A percentile compares a stretch with the other conserved stretches of the same genome.
phyloP scores from a whole-genome alignment of 2,888 invertebrate species.

The Lasius fuliginosus region DNA sequence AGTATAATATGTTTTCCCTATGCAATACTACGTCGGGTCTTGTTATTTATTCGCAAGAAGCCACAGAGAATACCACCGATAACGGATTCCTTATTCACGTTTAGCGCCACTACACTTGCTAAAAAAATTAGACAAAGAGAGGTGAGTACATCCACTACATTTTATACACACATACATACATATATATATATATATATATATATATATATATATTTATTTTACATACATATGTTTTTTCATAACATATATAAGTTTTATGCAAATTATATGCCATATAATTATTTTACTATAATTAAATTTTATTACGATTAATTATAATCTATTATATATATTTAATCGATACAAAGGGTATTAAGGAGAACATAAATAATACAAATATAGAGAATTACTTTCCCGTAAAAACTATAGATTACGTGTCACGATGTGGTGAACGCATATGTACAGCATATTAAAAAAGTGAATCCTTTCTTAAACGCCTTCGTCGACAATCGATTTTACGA shows the following conservation, averaged over 20 bases:
- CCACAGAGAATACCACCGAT: conserved; percentile 72
- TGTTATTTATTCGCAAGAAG: conserved; percentile 54
- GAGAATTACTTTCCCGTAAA: background rate
- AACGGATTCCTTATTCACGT: conserved; percentile 76
- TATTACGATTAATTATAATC: background rate
- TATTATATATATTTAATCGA: background rate
- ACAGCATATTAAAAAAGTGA: conserved; percentile 92
- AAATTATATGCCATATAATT: background rate
- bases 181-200: background rate
- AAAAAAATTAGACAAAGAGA: conserved; percentile 79
- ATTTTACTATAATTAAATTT: conserved; percentile 6
- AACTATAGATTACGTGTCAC: conserved; percentile 90
- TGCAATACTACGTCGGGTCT: conserved; percentile 53
- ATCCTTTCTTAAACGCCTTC: conserved; percentile 93
- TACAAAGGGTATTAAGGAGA: background rate
- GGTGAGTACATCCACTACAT: conserved; percentile 69
- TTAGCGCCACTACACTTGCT: conserved; percentile 80
- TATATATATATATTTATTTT: background rate
- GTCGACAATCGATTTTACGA: conserved; percentile 92
- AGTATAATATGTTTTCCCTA: background rate
- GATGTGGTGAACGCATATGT: conserved; percentile 92
- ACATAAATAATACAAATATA: background rate
- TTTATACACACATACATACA: background rate
- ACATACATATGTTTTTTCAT: background rate
- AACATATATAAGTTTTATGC: background rate